Evolutionary conservation across 2,113 vertebrate genomes (phyloP), one percentile per base, ranked within the genome.

Genomic region (Oxyruncus cristatus): DNA sequence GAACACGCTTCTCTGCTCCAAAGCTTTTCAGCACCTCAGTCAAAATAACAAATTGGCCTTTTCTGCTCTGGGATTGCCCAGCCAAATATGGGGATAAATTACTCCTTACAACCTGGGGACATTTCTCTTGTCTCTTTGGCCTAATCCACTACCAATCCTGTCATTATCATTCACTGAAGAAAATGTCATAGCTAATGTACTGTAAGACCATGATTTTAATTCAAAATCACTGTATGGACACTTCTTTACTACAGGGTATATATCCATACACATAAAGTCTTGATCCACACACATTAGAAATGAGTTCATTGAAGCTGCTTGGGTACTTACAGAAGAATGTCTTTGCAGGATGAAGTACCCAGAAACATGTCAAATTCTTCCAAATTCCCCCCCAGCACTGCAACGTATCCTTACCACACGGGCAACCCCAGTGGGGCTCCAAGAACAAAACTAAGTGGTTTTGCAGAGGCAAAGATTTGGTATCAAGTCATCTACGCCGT

Each of bases 121-220:
- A 63, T 92, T 94, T 77, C 42, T 93, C 67, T 84, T 81, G 46
- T 92, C 37, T 90, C 55, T 92, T 78, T 86, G 61, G 59, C 65
- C 35, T 84, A 81, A 92, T 63, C n/a, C 14, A 78, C 89, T 86
- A 67, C 39, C 63, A 71, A 22, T 61, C 22, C 28, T 72, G 65
- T 58, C 79, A 65, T 81, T 88, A 85, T 92, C 27, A 88, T 88
- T 92, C 75, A 63, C 12, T 74, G 85, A 84, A 78, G 68, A 86
- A 94, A 94, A 94, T 93, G 82, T 86, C 85, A 90, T 63, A 88
- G 75, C 27, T 96, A 93, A 96, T 85, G 65, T 84, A 93, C 85
- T 93, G 10, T 83, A 90, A 62, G 72, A 67, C 39, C 26, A 33
- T 0, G 7, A 52, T 88, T 93, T 84, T 84, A 81, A 94, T 94